Evolutionary conservation across 2,888 invertebrate genomes (phyloP).

Genomic region (Trichopoda pennipes): DNA sequence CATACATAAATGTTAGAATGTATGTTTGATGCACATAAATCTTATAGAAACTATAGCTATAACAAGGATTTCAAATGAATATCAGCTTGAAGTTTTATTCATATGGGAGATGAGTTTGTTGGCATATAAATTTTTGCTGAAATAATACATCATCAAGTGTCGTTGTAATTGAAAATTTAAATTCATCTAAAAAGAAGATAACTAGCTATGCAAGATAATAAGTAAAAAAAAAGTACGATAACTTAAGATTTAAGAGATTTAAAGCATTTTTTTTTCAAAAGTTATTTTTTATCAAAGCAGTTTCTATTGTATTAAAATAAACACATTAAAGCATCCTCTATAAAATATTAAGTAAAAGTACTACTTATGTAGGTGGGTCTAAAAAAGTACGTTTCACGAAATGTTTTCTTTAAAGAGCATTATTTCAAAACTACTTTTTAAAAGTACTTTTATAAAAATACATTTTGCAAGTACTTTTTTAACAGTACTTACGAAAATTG

Average conservation of each 20-base stretch:
- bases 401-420: no score
- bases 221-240: neutral
- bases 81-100: conserved; percentile 51
- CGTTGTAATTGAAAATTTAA: conserved; percentile 56
- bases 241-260: neutral
- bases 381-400: no score
- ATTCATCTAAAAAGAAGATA: conserved; percentile 16
- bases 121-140: conserved; percentile 53
- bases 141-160: conserved; percentile 61
- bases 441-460: no score
- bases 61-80: conserved; percentile 45
- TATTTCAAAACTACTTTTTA: no score
- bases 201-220: neutral
- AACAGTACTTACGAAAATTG: no score
- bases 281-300: no score
- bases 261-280: no score
- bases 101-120: conserved; percentile 54
- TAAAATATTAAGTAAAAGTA: no score
- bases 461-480: no score
- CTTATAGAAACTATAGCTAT: conserved; percentile 30
- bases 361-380: no score
- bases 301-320: no score
- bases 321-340: no score
- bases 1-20: neutral
- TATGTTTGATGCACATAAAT: conserved; percentile 12